A percentile compares a stretch with the other conserved stretches of the same genome.
Evolutionary conservation across 2,113 vertebrate species (phyloP).

Genomic region (Tachycineta bicolor): DNA sequence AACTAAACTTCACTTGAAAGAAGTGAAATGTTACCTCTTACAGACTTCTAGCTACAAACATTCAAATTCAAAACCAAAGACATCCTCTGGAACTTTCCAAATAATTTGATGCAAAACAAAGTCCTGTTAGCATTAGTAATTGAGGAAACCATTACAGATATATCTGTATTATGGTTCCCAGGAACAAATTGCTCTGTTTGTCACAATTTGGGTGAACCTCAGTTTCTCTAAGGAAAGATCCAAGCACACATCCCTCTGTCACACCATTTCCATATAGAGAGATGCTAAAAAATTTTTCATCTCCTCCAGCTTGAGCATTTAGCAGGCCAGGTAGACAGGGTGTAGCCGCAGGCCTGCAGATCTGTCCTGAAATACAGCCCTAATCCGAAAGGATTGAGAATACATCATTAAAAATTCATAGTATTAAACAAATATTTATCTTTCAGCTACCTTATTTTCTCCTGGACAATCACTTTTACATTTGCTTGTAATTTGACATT

Average conservation of each 20-base stretch:
- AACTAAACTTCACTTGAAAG: too few relatives aligned
- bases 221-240: neutral
- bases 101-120: neutral
- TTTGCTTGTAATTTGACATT: neutral
- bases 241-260: neutral
- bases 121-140: neutral
- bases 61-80: neutral
- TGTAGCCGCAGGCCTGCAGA: neutral
- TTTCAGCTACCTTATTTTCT: slow-evolving; percentile 24
- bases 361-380: neutral
- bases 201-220: neutral
- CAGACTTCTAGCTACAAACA: neutral
- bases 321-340: neutral
- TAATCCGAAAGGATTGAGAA: neutral
- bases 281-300: neutral
- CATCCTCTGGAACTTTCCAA: neutral
- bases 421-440: slow-evolving; percentile 19
- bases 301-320: neutral
- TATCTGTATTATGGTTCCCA: neutral
- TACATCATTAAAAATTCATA: slow-evolving; percentile 2
- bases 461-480: neutral
- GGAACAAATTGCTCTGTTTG: neutral
- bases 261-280: neutral
- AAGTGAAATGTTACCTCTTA: neutral
- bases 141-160: neutral